Evolutionary conservation across 2,113 vertebrate genomes (phyloP), one percentile per base, ranked within the genome.

Genomic region (Gobio gobio): DNA sequence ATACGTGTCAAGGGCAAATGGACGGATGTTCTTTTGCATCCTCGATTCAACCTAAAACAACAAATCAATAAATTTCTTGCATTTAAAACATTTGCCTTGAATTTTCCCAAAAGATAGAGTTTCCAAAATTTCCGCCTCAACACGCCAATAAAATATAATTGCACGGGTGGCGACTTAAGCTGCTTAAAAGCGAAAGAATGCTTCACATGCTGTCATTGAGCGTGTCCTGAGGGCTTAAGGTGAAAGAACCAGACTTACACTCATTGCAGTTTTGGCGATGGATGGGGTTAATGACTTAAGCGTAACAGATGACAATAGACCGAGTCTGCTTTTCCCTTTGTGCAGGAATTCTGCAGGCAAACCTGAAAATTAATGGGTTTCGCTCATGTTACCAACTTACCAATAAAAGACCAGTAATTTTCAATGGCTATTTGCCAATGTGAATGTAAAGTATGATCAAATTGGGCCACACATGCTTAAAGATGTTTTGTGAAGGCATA

Each of bases 141-240:
- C 81, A 26, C 3, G 20, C 14, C 18, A 72, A 72, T 58, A 56
- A 83, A 83, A 58, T 40, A 72, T 43, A 73, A 83, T 72, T 72
- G 49, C 26, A 83, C 18, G 49, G 49, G 29, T 83, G 66, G 29
- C 33, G 22, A 72, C 81, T 72, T 56, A 83, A 40, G 81, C 81
- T 73, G 66, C 81, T 83, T 83, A 43, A 56, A 58, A n/a, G 20
- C 24, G 22, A 83, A 83, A 83, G 49, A 83, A 83, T 40, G 43
- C 33, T 14, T 33, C 45, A 14, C 10, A 70, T 63, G 59, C 59
- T 51, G 79, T 68, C 79, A 83, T 22, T 16, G 63, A 58, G 47
- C 16, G 13, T 40, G 81, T 83, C 81, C 81, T 43, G 49, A 58
- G 33, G 81, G 66, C 66, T 49, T 66, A 33, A 29, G 26, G 79